phyloP scores from a whole-genome alignment of 1,140 invertebrate genomes.

The Tetramorium parvispinum region DNA sequence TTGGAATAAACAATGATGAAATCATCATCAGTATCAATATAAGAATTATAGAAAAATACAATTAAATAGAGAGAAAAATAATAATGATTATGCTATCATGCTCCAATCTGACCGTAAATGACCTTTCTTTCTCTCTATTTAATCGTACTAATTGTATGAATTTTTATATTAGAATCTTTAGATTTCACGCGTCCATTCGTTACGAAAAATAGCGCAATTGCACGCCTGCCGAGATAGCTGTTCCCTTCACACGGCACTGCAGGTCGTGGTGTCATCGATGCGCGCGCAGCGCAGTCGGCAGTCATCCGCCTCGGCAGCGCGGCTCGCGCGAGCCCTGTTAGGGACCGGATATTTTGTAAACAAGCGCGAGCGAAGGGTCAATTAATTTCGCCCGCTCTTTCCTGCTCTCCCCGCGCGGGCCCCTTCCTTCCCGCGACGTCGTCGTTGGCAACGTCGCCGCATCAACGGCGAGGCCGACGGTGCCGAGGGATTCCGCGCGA shows the following conservation, averaged over 20 bases:
- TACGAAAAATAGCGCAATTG: too few relatives aligned
- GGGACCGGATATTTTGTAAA: slow-evolving; percentile 78
- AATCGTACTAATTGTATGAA: too few relatives aligned
- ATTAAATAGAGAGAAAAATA: too few relatives aligned
- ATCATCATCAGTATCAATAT: too few relatives aligned
- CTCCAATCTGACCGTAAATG: too few relatives aligned
- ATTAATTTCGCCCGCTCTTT: slow-evolving; percentile 75
- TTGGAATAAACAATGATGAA: too few relatives aligned
- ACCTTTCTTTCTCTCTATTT: too few relatives aligned
- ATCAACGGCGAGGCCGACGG: background rate
- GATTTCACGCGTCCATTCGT: too few relatives aligned
- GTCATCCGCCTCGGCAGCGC: slow-evolving; percentile 42
- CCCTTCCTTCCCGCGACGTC: background rate
- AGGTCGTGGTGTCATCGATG: slow-evolving; percentile 70
- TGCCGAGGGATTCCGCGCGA: background rate
- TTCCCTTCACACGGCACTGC: slow-evolving; percentile 37
- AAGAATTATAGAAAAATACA: too few relatives aligned
- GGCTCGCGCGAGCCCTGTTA: slow-evolving; percentile 51
- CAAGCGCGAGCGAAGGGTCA: slow-evolving; percentile 74
- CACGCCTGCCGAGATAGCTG: too few relatives aligned
- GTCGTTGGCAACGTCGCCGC: slow-evolving; percentile 16
- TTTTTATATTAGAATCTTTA: too few relatives aligned
- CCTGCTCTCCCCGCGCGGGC: slow-evolving; percentile 61
- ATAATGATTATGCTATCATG: too few relatives aligned
- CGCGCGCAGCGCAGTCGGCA: slow-evolving; percentile 71